Base-by-base conservation (phyloP, 1,140 invertebrate species). In the Wasmannia auropunctata region DNA sequence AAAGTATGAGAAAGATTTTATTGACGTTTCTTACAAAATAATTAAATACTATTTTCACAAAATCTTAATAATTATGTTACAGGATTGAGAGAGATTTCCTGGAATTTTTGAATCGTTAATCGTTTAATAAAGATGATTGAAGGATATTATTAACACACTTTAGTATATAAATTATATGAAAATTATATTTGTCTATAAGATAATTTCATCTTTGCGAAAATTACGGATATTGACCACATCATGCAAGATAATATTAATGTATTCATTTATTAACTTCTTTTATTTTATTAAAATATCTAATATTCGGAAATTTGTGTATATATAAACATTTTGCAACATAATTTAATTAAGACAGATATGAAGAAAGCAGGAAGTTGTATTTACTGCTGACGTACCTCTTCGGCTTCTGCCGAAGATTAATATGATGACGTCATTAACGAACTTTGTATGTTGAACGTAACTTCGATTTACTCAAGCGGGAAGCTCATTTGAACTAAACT, bases 51-150 rank as follows among this genome's bases (percentile, higher is more conserved):
- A 3, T n/a, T 31, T 56, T n/a, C 22, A 25, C 22, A 4, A 19
- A 69, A 58, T 28, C 11, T 43, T 8, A 11, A 58, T 70, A 80
- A 70, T 80, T 69, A 54, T 25, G n/a, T n/a, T n/a, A n/a, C n/a
- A 43, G 34, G n/a, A n/a, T 2, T 10, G 19, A 34, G 19, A 63
- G 60, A 63, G 31, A 34, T 14, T 40, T 40, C 7, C 0, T 54
- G 3, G 4, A 37, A 56, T 74, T 37, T 54, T 6, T 60, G 2
- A 16, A 60, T 31, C 7, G 6, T 22, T 56, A 34, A 22, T 16
- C 1, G 8, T 51, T 54, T 54, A 74, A 74, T 37, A 54, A 34
- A 31, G 6, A 16, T 51, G 3, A 72, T 56, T 74, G 14, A 56
- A 3, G 4, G 4, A 54, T 34, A 22, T 34, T 2, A 34, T 74